Evolutionary conservation across 1,140 invertebrate genomes (phyloP).

Genomic region (Bombus breviceps): DNA sequence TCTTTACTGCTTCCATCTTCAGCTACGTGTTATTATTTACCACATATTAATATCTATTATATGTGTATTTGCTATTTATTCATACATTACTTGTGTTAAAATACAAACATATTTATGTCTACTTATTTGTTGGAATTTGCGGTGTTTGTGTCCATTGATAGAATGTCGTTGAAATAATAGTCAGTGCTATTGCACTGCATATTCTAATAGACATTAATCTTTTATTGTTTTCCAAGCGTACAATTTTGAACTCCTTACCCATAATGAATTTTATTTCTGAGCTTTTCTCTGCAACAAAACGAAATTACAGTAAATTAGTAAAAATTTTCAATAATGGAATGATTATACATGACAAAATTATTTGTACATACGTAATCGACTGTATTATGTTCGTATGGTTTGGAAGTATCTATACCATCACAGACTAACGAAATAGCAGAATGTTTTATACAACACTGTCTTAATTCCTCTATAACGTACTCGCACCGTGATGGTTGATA

Average conservation of each 20-base stretch:
- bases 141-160: background rate
- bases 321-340: background rate
- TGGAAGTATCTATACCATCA: conserved; percentile 85
- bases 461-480: conserved; percentile 85
- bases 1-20: conserved; percentile 89
- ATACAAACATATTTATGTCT: conserved; percentile 87
- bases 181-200: fast-evolving
- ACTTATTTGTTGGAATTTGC: background rate
- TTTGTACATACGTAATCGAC: conserved; percentile 77
- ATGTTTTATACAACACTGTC: conserved; percentile 86
- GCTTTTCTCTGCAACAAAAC: conserved; percentile 68
- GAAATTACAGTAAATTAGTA: background rate
- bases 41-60: background rate
- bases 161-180: fast-evolving
- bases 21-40: background rate
- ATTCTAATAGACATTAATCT: fast-evolving
- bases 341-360: background rate
- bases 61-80: conserved; percentile 10
- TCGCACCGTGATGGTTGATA: conserved; percentile 86
- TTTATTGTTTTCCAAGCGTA: background rate
- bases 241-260: background rate
- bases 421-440: conserved; percentile 85
- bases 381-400: conserved; percentile 80
- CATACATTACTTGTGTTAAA: conserved; percentile 59
- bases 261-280: conserved; percentile 62